phyloP scores from a whole-genome alignment of 2,888 invertebrate genomes.

The Tipula lateralis region DNA sequence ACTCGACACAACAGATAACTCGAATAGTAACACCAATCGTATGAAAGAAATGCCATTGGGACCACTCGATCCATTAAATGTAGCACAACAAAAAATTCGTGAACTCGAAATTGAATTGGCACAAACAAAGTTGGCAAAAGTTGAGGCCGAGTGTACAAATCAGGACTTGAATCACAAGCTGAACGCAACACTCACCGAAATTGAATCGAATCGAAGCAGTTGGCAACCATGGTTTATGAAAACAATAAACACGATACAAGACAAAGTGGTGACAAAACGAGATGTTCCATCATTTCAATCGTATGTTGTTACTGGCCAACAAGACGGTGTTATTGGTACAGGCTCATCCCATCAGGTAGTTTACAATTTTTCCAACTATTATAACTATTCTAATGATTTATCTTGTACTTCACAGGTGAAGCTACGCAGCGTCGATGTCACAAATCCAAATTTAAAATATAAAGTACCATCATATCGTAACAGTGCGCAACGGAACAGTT shows the following conservation, averaged over 20 bases:
- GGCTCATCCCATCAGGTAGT: background rate
- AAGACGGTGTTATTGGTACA: background rate
- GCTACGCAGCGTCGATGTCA: background rate
- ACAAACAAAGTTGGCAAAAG: constrained; percentile 92
- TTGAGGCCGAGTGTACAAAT: constrained; percentile 93
- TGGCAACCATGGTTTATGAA: constrained; percentile 96
- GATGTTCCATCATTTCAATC: constrained; percentile 47
- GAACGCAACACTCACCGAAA: constrained; percentile 72
- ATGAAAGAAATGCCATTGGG: constrained; percentile 40
- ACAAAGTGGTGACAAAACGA: constrained; percentile 45
- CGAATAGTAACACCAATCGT: background rate
- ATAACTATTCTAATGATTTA: background rate
- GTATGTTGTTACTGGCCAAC: constrained; percentile 36
- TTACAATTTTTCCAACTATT: background rate
- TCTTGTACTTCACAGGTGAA: background rate
- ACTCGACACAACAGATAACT: constrained; percentile 33
- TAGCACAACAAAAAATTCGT: constrained; percentile 58
- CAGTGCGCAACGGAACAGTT: constrained; percentile 30
- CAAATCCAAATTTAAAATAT: constrained; percentile 30
- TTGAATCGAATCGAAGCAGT: constrained; percentile 52
- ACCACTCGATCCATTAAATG: constrained; percentile 46
- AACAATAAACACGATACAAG: constrained; percentile 59
- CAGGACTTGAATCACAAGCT: constrained; percentile 91
- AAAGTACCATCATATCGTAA: background rate
- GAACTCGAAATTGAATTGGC: constrained; percentile 94